Evolutionary conservation across 2,888 invertebrate species (phyloP).

Genomic region (Eupithecia insigniata): DNA sequence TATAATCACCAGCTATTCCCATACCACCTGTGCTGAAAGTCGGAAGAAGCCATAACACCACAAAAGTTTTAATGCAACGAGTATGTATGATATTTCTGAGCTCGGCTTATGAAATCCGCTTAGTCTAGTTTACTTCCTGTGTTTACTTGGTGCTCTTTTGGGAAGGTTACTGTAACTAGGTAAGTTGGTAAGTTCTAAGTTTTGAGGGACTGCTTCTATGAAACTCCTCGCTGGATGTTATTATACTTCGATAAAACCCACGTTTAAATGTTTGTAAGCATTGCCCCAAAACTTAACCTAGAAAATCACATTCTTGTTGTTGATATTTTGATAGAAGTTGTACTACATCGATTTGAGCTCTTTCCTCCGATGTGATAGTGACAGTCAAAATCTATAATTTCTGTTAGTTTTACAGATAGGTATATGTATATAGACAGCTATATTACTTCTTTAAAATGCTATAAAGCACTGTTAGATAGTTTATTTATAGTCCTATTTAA

Average conservation of each 20-base stretch:
- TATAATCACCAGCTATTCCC: constrained; percentile 14
- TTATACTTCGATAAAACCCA: no score
- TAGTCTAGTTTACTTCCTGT: constrained; percentile 23
- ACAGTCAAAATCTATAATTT: no score
- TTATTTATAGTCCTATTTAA: neutral
- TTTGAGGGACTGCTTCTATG: neutral
- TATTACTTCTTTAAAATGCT: neutral
- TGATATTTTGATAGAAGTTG: no score
- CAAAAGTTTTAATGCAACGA: constrained; percentile 39
- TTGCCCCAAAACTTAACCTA: no score
- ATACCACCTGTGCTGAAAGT: constrained; percentile 13
- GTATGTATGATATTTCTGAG: constrained; percentile 37
- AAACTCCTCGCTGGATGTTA: neutral
- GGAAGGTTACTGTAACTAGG: neutral
- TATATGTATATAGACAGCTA: no score
- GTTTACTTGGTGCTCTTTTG: constrained; percentile 25
- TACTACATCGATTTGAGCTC: no score
- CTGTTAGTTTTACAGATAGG: no score
- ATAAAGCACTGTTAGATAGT: neutral
- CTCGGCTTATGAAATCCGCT: constrained; percentile 26
- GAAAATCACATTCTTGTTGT: no score
- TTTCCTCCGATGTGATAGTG: no score
- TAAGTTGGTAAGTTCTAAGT: neutral
- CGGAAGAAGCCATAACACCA: constrained; percentile 31
- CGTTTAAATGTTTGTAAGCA: no score